Evolutionary conservation across 2,888 invertebrate species (phyloP), one percentile per base, ranked within the genome.

Genomic region (Caenorhabditis doughertyi): DNA sequence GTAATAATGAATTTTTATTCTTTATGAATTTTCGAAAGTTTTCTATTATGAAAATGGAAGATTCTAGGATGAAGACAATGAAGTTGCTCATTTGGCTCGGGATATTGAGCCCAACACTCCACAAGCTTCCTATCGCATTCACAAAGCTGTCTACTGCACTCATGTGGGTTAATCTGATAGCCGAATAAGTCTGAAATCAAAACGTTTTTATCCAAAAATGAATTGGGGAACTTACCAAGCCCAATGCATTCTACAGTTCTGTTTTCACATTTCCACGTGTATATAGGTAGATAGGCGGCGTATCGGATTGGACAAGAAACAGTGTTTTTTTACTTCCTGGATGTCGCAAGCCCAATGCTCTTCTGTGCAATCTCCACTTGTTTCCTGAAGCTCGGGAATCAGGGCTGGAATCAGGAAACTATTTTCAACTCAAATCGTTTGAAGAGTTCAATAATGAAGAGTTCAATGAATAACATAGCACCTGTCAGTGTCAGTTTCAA

Each of bases 71-170:
- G 68, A 23, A 71, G 56, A 21, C 79, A 79, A 1, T 79, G 44
- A 11, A 64, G 21, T 29, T 71, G 71, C 7, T 23, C 21, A 18
- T 42, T 49, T 5, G 79, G 79, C 21, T 64, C 64, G 7, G 79
- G 71, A 23, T 56, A 79, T 11, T 16, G 18, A 2, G 71, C 44
- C 79, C 79, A 79, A 49, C 79, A 79, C 7, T 79, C 70, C n/a
- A 71, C 71, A 3, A 79, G 56, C n/a, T 64, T 64, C 11, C 53
- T n/a, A n/a, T 79, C 79, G 18, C 79, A 79, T 11, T 71, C 71
- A 27, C 79, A 79, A 2, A 79, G 55, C 27, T 62, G 44, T 21
- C 42, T 53, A 11, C 79, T 64, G n/a, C 79, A 79, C 9, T 77
- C 77, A 13, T 70, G 67, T 21, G 68, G 68, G 3, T 64, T n/a